Evolutionary conservation across 2,888 invertebrate species (phyloP), one percentile per base, ranked within the genome.

Genomic region (Ormyrus rosae): DNA sequence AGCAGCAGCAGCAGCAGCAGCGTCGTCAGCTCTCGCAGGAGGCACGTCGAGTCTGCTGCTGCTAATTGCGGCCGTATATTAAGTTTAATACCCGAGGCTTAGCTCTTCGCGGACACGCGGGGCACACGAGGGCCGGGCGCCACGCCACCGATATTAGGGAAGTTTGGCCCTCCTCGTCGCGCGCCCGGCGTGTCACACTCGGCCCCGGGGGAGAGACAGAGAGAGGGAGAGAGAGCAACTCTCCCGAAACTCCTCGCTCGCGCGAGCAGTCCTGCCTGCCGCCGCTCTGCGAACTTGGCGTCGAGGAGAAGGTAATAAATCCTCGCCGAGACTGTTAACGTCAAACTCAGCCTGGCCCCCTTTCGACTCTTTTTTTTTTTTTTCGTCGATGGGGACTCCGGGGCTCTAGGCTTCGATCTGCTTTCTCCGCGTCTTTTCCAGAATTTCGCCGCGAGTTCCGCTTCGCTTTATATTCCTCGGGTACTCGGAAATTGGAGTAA

Each of bases 1-100:
- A 19, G 19, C 34, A 2, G 2, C 2, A 2, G 34, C 34, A 34
- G 34, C 34, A 34, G 34, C 34, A 34, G 34, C 34, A 34, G 34
- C 34, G 34, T 34, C 46, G 56, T 69, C 58, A 72, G 76, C 77
- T 60, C 53, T 48, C 55, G 11, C 60, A 51, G 34, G 73, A 73
- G 11, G 48, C 71, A 55, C 51, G 72, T 53, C 19, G 84, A 84
- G 87, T 86, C 88, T 88, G 78, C 82, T 76, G 82, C 69, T 82
- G 84, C 88, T 90, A 88, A 90, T 90, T 89, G 89, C 89, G 83
- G 87, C 86, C 87, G 86, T 90, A 89, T 88, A 89, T 89, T 87
- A 88, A 89, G 87, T 90, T 90, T 89, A 88, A 89, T 89, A 88
- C 85, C 87, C 86, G 85, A 84, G 74, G 13, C 76, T 50, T 85